A percentile compares a stretch with the other conserved stretches of the same genome.
These are phyloP conservation scores for Penaeus vannamei DNA, from an alignment of 1,140 invertebrate species.

Conservation along the genomic window DNA sequence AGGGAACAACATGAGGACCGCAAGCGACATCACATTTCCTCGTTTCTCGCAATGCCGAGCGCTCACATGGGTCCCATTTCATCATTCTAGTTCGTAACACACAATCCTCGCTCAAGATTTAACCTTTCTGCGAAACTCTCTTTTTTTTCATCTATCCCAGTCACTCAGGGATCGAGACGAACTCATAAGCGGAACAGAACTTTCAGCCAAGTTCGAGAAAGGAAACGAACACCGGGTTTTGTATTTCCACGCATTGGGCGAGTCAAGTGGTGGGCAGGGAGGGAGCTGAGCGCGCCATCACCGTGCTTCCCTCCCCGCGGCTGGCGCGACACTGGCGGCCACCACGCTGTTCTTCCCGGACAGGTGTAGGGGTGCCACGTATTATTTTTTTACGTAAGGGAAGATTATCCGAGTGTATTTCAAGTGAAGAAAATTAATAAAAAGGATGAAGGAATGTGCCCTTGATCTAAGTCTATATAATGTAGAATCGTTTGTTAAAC, in stretches of 20 bases:
- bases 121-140: too few species aligned
- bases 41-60: too few species aligned
- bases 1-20: too few species aligned
- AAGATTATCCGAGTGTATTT: neutral
- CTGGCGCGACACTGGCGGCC: conserved; percentile 43
- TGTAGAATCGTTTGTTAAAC: too few species aligned
- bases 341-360: conserved; percentile 32
- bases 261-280: conserved; percentile 38
- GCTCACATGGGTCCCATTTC: too few species aligned
- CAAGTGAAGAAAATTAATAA: neutral
- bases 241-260: neutral
- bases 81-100: too few species aligned
- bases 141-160: neutral
- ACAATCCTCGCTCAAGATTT: too few species aligned
- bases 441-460: neutral
- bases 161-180: neutral
- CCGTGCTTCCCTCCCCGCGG: conserved; percentile 52
- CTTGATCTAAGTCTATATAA: neutral
- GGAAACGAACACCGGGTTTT: too few species aligned
- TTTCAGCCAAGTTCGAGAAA: too few species aligned
- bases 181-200: too few species aligned
- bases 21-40: too few species aligned
- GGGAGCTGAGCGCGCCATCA: conserved; percentile 51
- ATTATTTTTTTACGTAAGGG: conserved; percentile 6
- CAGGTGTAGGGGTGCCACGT: conserved; percentile 51